Evolutionary conservation across 2,888 invertebrate species (phyloP), one percentile per base, ranked within the genome.

Genomic region (Meiosimyza platycephala): DNA sequence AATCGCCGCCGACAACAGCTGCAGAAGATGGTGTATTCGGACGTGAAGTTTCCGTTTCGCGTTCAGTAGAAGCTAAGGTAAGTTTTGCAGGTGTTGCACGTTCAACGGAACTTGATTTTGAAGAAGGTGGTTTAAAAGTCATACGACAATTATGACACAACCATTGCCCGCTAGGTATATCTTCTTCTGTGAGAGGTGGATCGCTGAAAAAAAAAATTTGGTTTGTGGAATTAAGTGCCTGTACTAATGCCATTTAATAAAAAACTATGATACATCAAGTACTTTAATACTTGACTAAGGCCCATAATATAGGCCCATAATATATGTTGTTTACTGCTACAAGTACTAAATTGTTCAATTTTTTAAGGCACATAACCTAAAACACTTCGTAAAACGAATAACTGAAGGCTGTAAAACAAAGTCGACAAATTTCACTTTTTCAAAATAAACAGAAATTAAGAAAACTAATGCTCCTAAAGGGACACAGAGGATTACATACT

Each of bases 151-250:
- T 92, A 79, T 95, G 94, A 82, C 98, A 98, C 76, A 96, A 87
- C 97, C 97, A 98, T 85, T 96, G 93, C 0, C 97, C 97, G 64
- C 91, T 90, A 0, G 98, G 98, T 78, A 97, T 94, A 83, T 97
- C 95, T 78, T 93, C 92, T 82, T 95, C 95, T 74, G 94, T 94
- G 71, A 99, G 87, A 0, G 98, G 97, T 2, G 98, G 99, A 88
- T 98, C 95, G 88, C 97, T 97, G 85, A 1, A 72, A 71, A 16
- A 54, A 9, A 16, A 54, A 9, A 22, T 63, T 40, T 7, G 40
- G 9, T 6, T 40, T 40, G 9, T 40, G 6, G 6, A 11, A 50
- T n/a, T 48, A 16, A 50, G 48, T 62, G 47, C 18, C 13, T 18
- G 40, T 47, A 47, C 22, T 13, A 50, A 13, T 22, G 7, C 54